A percentile compares a stretch with the other conserved stretches of the same genome.
These are phyloP conservation scores for Scomber scombrus DNA, from an alignment of 2,113 vertebrate species.

Conservation along the genomic window DNA sequence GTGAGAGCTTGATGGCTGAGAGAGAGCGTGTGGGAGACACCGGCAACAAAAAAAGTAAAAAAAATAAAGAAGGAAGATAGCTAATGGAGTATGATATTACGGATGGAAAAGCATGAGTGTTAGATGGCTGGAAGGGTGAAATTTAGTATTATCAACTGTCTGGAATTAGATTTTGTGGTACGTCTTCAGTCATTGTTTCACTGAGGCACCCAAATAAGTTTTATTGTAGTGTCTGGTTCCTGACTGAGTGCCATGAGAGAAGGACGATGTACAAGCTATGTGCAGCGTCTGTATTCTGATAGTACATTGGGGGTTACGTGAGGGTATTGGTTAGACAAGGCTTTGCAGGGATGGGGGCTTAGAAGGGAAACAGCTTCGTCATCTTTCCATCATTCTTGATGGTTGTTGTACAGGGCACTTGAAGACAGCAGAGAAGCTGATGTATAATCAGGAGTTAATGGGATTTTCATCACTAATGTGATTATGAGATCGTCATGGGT, in stretches of 20 bases:
- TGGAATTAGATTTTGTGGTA: conserved; percentile 63
- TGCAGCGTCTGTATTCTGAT: conserved; percentile 16
- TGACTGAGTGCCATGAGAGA: conserved; percentile 46
- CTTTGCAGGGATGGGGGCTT: conserved; percentile 24
- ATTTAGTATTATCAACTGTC: conserved; percentile 51
- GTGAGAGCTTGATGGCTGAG: conserved; percentile 12
- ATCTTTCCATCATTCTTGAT: conserved; percentile 49
- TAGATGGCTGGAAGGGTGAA: conserved; percentile 42
- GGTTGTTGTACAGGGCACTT: conserved; percentile 42
- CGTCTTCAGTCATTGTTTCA: conserved; percentile 66
- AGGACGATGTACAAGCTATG: conserved; percentile 29
- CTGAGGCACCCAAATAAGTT: conserved; percentile 55
- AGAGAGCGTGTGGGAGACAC: conserved; percentile 25
- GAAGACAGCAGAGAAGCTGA: conserved; percentile 43
- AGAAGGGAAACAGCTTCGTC: conserved; percentile 41
- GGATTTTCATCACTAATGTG: conserved; percentile 73
- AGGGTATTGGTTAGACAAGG: conserved; percentile 47
- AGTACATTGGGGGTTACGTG: conserved; percentile 40
- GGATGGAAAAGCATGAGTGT: conserved; percentile 20
- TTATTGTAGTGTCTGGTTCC: conserved; percentile 54
- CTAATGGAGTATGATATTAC: conserved; percentile 41
- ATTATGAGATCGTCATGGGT: conserved; percentile 62
- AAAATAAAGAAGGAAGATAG: conserved; percentile 2
- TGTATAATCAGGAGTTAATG: conserved; percentile 68
- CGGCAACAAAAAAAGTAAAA: neutral